Conservation (phyloP, 92 coral and sea anemone genomes). For the Epizoanthus scotinus region DNA sequence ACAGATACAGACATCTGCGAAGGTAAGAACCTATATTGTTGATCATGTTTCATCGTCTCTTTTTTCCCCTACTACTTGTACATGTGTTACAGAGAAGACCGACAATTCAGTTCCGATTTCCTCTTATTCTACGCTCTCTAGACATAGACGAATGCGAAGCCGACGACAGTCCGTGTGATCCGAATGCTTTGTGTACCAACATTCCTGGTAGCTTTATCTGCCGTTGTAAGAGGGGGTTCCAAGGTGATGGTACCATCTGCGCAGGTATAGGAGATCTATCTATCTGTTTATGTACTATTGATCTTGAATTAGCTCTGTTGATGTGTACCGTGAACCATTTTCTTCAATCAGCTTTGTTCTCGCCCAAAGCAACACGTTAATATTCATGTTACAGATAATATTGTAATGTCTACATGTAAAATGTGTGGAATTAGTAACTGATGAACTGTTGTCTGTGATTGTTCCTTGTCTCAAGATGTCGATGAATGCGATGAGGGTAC, state of each 20-base stretch:
- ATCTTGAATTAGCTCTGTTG: no score
- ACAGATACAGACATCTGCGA: slow-evolving; percentile 8
- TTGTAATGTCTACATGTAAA: no score
- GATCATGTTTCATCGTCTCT: neutral
- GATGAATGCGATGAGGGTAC: slow-evolving; percentile 2
- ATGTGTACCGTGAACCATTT: no score
- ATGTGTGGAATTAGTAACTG: neutral
- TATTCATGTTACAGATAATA: no score
- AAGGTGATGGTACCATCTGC: slow-evolving; percentile 17
- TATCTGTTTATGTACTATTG: no score
- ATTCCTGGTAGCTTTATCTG: slow-evolving; percentile 11
- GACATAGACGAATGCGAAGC: slow-evolving; percentile 26
- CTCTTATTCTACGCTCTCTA: neutral
- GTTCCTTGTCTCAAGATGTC: neutral
- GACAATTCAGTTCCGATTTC: neutral
- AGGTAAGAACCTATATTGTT: slow-evolving; percentile 6
- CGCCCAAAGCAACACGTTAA: no score
- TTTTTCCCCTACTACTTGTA: no score
- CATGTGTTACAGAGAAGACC: no score
- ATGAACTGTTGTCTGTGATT: neutral
- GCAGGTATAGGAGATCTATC: neutral
- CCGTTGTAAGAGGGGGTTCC: slow-evolving; percentile 25
- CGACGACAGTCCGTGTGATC: slow-evolving; percentile 13
- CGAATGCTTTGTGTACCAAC: slow-evolving; percentile 23
- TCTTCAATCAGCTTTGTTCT: no score